Conservation (phyloP, 2,888 invertebrate genomes). For the Pegoplata infirma region DNA sequence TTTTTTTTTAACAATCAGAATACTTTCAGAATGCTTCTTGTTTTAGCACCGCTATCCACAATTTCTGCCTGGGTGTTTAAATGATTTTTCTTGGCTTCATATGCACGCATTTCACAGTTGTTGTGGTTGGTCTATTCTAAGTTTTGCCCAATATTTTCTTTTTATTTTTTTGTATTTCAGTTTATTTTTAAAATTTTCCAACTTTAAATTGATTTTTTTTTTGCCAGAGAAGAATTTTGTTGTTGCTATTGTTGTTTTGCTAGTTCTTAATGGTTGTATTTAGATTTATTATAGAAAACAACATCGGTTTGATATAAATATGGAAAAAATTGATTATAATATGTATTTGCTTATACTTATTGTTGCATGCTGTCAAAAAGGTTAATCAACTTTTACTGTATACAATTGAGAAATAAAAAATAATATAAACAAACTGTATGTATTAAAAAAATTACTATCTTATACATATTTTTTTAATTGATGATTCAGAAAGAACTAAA, state of each 20-base stretch:
- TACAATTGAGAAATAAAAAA: not conserved
- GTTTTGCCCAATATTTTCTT: slow-evolving; percentile 10
- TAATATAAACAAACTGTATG: not conserved
- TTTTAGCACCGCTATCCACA: too few species aligned
- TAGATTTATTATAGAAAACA: not conserved
- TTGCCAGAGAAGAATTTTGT: slow-evolving; percentile 23
- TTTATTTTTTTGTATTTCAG: slow-evolving; percentile 6
- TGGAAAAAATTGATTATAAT: not conserved
- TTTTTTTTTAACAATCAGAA: too few species aligned
- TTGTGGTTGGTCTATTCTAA: slow-evolving; percentile 7
- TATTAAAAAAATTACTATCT: too few species aligned
- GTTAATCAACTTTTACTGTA: slow-evolving; percentile 38
- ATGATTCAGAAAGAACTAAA: not conserved
- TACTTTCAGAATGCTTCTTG: too few species aligned
- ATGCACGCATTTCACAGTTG: slow-evolving; percentile 53
- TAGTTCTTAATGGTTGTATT: not conserved
- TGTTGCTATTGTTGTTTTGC: not conserved
- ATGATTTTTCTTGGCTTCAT: slow-evolving; percentile 54
- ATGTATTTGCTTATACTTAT: not conserved
- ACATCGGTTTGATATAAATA: not conserved
- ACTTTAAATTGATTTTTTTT: slow-evolving; percentile 29
- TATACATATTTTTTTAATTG: not conserved
- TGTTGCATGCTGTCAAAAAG: slow-evolving; percentile 18
- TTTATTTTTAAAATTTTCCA: slow-evolving; percentile 48
- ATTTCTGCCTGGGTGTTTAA: too few species aligned